Evolutionary conservation across 2,113 vertebrate genomes (phyloP).

Genomic region (Sinocyclocheilus maitianheensis): DNA sequence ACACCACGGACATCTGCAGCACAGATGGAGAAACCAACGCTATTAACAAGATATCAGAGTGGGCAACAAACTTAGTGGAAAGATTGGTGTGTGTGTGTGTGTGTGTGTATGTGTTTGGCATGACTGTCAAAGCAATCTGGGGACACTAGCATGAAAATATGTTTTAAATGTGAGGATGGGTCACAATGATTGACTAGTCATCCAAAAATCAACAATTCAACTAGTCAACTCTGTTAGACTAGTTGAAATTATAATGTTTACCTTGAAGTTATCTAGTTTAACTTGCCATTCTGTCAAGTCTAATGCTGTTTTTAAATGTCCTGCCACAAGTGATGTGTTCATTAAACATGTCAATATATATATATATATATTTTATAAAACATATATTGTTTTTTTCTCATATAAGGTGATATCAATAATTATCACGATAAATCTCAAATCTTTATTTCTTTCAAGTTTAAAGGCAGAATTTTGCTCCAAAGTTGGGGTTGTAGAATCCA

Average conservation of each 20-base stretch:
- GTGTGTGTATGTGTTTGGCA: constrained; percentile 14
- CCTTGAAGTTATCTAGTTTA: background rate
- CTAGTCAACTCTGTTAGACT: background rate
- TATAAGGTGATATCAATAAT: too few relatives aligned
- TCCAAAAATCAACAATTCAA: background rate
- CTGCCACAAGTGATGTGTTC: background rate
- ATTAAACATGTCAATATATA: background rate
- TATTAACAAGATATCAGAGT: constrained; percentile 45
- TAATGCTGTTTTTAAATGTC: background rate
- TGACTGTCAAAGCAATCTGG: background rate
- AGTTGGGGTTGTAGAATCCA: too few relatives aligned
- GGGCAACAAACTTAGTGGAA: background rate
- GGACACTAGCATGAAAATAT: background rate
- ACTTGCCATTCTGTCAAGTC: background rate
- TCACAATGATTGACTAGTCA: background rate
- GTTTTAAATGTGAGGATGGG: background rate
- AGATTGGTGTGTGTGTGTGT: too few relatives aligned
- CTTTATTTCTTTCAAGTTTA: too few relatives aligned
- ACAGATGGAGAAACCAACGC: constrained; percentile 50
- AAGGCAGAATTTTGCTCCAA: too few relatives aligned
- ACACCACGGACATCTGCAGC: constrained; percentile 68
- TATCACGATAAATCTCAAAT: too few relatives aligned
- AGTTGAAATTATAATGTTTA: background rate
- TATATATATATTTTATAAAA: too few relatives aligned
- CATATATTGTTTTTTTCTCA: too few relatives aligned